Base-by-base conservation (phyloP, 2,888 invertebrate genomes). In the Spicauda simplicius region DNA sequence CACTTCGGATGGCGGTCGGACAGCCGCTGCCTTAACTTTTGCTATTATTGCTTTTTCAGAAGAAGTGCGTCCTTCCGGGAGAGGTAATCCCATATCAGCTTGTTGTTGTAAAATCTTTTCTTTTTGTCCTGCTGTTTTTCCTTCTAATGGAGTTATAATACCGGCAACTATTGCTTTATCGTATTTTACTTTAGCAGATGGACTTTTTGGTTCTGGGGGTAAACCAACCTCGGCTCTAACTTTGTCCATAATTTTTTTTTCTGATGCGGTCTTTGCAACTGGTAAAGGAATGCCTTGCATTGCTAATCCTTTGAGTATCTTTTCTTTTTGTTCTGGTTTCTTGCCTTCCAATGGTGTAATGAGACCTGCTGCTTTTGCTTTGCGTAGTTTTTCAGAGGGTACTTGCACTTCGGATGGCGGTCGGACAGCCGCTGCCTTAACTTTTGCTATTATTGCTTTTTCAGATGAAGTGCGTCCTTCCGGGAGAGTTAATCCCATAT, bases 171-270 rank as follows among this genome's bases (percentile, higher is more conserved):
- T 48, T 12, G 81, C 78, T 67, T 64, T 72, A 71, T 33, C 33
- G 8, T 33, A 33, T 8, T 33, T 33, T 1, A 8, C 33, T 75
- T 65, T 77, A 65, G 72, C 71, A 48, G 70, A 69, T 25, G 73
- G 6, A 0, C 70, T 75, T 71, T 74, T 75, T 0, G 81, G 78
- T 41, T 78, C 77, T 0, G 75, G 74, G 11, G 81, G 81, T 5
- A 82, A 11, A 4, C 80, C 80, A 12, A 80, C 16, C 2, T 80
- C 77, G 0, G 54, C 53, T 16, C 75, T 71, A 8, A 82, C 73
- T 68, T 80, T 81, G 14, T 72, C 53, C 0, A 78, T 69, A 0
- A 84, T 6, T 16, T 75, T 74, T 45, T 74, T 77, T 48, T 80
- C 79, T 5, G 78, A 80, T 10, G 69, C 20, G 2, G 78, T 77